Percentiles rank a stretch among this genome's conserved stretches.
phyloP scores from a whole-genome alignment of 2,888 invertebrate genomes.

The Acrobasis repandana region DNA sequence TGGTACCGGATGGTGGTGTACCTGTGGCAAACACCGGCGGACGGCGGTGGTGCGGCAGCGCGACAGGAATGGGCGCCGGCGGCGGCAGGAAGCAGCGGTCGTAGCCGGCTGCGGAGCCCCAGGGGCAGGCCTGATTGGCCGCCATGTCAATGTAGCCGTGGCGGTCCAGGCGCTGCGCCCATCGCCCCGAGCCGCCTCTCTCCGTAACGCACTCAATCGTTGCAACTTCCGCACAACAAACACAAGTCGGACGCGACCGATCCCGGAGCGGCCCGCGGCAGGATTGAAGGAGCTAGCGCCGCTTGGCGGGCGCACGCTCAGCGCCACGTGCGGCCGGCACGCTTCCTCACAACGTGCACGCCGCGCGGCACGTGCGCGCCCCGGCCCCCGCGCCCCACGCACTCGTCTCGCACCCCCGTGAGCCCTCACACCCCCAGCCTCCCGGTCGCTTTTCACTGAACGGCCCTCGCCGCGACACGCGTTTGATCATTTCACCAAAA shows the following conservation, averaged over 20 bases:
- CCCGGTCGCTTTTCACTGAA: neutral
- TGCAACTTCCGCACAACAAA: slow-evolving; percentile 31
- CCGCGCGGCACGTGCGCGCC: slow-evolving; percentile 46
- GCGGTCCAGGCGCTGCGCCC: slow-evolving; percentile 66
- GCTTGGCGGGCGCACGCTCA: slow-evolving; percentile 54
- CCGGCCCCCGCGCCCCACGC: slow-evolving; percentile 31
- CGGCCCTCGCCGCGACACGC: neutral
- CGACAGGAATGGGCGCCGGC: slow-evolving; percentile 32
- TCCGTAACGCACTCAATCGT: slow-evolving; percentile 58
- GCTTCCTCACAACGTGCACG: slow-evolving; percentile 58
- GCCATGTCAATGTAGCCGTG: slow-evolving; percentile 84
- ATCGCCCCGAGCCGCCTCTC: slow-evolving; percentile 58
- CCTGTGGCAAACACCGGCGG: slow-evolving; percentile 27
- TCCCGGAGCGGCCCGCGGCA: slow-evolving; percentile 64
- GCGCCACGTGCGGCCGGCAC: slow-evolving; percentile 65
- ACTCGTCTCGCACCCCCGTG: slow-evolving; percentile 26
- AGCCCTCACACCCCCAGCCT: neutral
- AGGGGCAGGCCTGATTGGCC: slow-evolving; percentile 46
- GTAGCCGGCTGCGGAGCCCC: slow-evolving; percentile 31
- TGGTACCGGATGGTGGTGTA: neutral
- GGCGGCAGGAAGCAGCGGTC: slow-evolving; percentile 44
- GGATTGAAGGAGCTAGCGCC: slow-evolving; percentile 62
- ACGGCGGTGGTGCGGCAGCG: slow-evolving; percentile 27
- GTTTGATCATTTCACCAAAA: neutral
- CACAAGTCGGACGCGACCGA: slow-evolving; percentile 57